Conservation (phyloP, 2,113 vertebrate species). For the Rhegmatorhina hoffmannsi region DNA sequence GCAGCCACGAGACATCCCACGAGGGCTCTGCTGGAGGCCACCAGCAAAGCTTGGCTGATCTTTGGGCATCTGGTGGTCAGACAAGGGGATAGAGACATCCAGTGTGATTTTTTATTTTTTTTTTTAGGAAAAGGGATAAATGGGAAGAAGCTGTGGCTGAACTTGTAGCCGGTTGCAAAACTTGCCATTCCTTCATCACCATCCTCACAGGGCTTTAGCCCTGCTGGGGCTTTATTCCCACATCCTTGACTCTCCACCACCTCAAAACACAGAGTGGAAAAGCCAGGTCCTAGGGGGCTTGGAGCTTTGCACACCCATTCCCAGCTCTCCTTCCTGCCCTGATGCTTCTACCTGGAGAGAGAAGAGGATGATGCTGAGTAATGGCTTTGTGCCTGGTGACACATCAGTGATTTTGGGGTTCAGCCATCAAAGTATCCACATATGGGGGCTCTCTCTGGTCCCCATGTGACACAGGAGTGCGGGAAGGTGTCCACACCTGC, state of each 20-base stretch:
- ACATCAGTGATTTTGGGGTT: not conserved
- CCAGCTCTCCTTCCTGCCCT: not conserved
- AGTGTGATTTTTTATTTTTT: fast-evolving
- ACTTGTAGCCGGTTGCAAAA: not conserved
- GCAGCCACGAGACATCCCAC: not conserved
- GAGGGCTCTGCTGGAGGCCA: not conserved
- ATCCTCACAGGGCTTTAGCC: not conserved
- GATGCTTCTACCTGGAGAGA: fast-evolving
- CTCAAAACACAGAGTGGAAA: not conserved
- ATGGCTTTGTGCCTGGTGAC: not conserved
- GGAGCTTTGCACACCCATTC: not conserved
- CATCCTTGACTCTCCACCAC: fast-evolving
- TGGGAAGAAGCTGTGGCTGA: not conserved
- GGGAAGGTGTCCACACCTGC: not conserved
- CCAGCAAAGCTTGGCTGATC: not conserved
- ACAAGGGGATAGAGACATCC: not conserved
- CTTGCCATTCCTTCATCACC: fast-evolving
- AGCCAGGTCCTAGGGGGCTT: not conserved
- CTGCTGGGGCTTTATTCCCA: not conserved
- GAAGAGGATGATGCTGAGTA: not conserved
- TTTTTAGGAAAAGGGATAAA: not conserved
- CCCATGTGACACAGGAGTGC: fast-evolving
- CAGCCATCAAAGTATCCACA: fast-evolving
- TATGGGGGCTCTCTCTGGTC: not conserved
- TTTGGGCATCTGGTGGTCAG: not conserved